Conservation (phyloP, 2,797 vertebrate species). For the Ctenochaetus hawaiiensis region DNA sequence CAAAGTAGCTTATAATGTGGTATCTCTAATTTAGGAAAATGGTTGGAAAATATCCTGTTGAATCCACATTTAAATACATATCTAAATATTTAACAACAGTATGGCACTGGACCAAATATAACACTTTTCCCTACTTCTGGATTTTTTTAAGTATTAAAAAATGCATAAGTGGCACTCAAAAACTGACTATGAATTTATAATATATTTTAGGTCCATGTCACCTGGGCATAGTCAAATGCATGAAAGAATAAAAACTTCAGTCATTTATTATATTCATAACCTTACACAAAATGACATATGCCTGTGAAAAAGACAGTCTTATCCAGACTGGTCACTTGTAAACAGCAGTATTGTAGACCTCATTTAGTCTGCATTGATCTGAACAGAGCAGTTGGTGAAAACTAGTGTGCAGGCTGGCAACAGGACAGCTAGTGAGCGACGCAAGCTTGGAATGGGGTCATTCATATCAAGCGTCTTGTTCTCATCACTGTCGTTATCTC, state of each 20-base stretch:
- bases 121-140: background rate
- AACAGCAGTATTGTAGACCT: background rate
- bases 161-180: background rate
- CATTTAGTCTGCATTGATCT: conserved; percentile 73
- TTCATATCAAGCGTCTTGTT: conserved; percentile 64
- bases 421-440: conserved; percentile 76
- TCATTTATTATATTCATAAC: background rate
- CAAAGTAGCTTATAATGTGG: too few relatives aligned
- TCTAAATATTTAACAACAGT: background rate
- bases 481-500: conserved; percentile 59
- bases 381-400: conserved; percentile 84
- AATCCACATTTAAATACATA: conserved; percentile 1
- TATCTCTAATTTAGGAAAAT: background rate
- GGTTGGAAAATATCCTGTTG: background rate
- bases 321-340: conserved; percentile 1
- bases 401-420: conserved; percentile 81
- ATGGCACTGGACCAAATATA: too few relatives aligned
- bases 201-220: background rate
- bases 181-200: background rate
- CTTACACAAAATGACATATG: conserved; percentile 11
- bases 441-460: conserved; percentile 80
- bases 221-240: background rate
- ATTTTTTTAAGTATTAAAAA: background rate
- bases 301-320: background rate
- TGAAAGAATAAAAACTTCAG: background rate